Evolutionary conservation across 1,140 invertebrate genomes (phyloP), one percentile per base, ranked within the genome.

Genomic region (Papilio xuthus): DNA sequence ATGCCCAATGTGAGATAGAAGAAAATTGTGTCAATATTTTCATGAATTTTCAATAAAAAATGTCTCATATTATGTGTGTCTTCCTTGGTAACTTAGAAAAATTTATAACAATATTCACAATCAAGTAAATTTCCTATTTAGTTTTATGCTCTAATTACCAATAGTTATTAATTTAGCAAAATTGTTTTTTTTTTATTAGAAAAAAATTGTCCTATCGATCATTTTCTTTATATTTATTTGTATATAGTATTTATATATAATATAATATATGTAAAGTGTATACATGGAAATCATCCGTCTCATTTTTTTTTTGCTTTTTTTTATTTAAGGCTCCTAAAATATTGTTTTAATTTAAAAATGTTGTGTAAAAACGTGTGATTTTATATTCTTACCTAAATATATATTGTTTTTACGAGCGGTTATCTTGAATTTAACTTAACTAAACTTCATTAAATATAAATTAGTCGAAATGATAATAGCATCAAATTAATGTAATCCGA

Each of bases 321-420:
- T 37, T 53, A n/a, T 53, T 53, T 20, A 53, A 20, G 20, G 15
- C 44, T 18, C 2, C n/a, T 53, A 7, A 20, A n/a, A 7, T 9
- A 53, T 53, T n/a, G n/a, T 7, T 20, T n/a, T 53, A n/a, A 53
- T 53, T 53, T 9, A 2, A 28, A 41, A 26, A 44, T 1, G n/a
- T 2, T 71, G 20, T 72, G 20, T 10, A 42, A 13, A 44, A 41
- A 8, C 47, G 13, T 72, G 2, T 44, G 4, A 70, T 70, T 18
- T 70, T 8, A 42, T 20, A 4, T n/a, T 47, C 3, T 72, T 44
- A 72, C 20, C 4, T 53, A 2, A 47, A 47, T 47, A 47, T 23
- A 20, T 72, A 20, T 56, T 56, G 53, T 60, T 70, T 53, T 74
- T 32, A 74, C 42, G 42, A 74, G 72, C 72, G 28, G 47, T 74